Conservation (phyloP, 2,113 vertebrate genomes). For the Limanda limanda region DNA sequence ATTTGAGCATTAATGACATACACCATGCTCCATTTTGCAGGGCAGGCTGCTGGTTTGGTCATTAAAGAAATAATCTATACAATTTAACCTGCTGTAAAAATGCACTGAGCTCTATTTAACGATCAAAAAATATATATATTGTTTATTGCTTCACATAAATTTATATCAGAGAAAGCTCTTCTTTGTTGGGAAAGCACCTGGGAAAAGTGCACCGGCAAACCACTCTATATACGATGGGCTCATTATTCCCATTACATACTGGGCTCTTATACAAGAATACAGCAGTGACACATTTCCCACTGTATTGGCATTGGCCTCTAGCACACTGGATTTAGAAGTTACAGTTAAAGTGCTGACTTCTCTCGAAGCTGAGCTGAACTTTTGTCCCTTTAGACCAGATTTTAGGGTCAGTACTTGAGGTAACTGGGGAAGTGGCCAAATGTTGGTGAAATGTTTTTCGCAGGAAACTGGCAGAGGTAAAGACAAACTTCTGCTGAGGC, state of each 20-base stretch:
- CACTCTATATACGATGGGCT: not conserved
- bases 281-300: not conserved
- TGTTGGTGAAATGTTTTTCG: not conserved
- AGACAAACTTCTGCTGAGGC: not conserved
- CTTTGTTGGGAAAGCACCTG: not conserved
- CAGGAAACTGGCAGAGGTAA: not conserved
- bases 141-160: not conserved
- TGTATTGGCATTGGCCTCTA: not conserved
- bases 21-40: not conserved
- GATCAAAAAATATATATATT: not conserved
- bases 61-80: slow-evolving; percentile 8
- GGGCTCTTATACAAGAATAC: not conserved
- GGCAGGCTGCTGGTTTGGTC: not conserved
- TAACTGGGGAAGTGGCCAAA: not conserved
- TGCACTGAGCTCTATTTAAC: not conserved
- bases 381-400: not conserved
- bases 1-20: slow-evolving; percentile 3
- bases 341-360: not conserved
- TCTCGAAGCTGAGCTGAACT: not conserved
- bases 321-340: not conserved
- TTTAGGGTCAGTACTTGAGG: not conserved
- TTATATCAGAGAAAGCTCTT: not conserved
- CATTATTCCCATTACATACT: slow-evolving; percentile 13
- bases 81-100: not conserved
- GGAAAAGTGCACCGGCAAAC: not conserved